Evolutionary conservation across 2,797 vertebrate genomes (phyloP), one percentile per base, ranked within the genome.

Genomic region (Rhinichthys osculus): DNA sequence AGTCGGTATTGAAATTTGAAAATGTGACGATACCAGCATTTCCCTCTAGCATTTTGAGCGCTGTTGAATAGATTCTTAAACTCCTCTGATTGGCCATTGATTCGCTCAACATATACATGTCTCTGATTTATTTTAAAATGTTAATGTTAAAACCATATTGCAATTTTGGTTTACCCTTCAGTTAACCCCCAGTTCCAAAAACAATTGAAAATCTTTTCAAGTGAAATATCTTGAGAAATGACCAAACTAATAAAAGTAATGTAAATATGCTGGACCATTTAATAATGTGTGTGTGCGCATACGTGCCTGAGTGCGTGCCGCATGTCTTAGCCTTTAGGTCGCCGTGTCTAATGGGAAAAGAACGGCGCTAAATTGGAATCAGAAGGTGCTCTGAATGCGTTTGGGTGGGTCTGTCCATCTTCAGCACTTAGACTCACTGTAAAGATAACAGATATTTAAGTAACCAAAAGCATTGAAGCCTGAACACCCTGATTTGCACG

Each of bases 281-380:
- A 11, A 40, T n/a, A 35, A 10, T 66, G 40, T 30, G 21, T 67
- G 9, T n/a, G 79, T 47, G 23, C 13, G 27, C 17, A 47, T 59
- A 47, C 3, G 38, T 57, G 35, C 66, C 8, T 70, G 67, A 59
- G 70, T 78, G 14, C 82, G 70, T 40, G 71, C 74, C 23, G 27
- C 77, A 66, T 13, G 35, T 69, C 6, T 73, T 23, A 82, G 85
- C 70, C 82, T 70, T 85, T 47, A 72, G 30, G 62, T 71, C 50
- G 82, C 80, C 9, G 74, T 86, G 87, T 88, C 77, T 85, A 81
- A 90, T 91, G 50, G 77, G 54, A 89, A 77, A 66, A 38, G 71
- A 85, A 72, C 14, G 13, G 82, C 6, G 6, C 79, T 88, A 86
- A 90, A 90, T 89, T 82, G 85, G 38, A 88, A 52, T 88, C 89